These are phyloP conservation scores for Thunnus albacares DNA, from an alignment of 2,797 vertebrate species.

Conservation along the genomic window DNA sequence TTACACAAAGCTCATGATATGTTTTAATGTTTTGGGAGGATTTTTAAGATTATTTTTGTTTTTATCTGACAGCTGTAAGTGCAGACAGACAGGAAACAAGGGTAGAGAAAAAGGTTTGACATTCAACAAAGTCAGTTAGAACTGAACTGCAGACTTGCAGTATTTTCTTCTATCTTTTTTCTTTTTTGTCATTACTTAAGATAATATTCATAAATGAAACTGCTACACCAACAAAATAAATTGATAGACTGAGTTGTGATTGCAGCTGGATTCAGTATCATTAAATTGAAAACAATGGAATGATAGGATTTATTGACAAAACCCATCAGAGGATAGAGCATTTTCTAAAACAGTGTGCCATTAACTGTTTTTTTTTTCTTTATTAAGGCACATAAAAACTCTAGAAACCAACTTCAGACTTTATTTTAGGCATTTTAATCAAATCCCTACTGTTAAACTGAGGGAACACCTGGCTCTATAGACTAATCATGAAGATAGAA, in stretches of 20 bases:
- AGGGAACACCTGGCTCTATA: background rate
- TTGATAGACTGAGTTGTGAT: background rate
- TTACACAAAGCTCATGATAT: too few relatives aligned
- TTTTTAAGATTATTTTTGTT: too few relatives aligned
- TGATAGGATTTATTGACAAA: background rate
- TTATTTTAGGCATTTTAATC: conserved; percentile 7
- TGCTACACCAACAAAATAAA: background rate
- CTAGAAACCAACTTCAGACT: background rate
- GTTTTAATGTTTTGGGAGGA: too few relatives aligned
- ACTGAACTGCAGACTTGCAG: too few relatives aligned
- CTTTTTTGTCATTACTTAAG: background rate
- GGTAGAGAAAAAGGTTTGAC: too few relatives aligned
- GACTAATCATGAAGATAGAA: background rate
- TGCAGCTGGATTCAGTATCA: background rate
- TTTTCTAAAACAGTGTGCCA: background rate
- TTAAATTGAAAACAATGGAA: background rate
- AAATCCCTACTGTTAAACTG: background rate
- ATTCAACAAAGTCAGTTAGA: too few relatives aligned
- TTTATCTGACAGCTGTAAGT: too few relatives aligned
- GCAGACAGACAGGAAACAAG: too few relatives aligned
- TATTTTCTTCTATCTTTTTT: background rate
- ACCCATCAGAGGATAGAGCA: too few relatives aligned
- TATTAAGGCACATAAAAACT: background rate
- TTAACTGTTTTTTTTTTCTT: background rate
- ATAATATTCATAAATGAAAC: too few relatives aligned